phyloP scores from a whole-genome alignment of 2,797 vertebrate genomes.

The Phataginus tetradactyla region DNA sequence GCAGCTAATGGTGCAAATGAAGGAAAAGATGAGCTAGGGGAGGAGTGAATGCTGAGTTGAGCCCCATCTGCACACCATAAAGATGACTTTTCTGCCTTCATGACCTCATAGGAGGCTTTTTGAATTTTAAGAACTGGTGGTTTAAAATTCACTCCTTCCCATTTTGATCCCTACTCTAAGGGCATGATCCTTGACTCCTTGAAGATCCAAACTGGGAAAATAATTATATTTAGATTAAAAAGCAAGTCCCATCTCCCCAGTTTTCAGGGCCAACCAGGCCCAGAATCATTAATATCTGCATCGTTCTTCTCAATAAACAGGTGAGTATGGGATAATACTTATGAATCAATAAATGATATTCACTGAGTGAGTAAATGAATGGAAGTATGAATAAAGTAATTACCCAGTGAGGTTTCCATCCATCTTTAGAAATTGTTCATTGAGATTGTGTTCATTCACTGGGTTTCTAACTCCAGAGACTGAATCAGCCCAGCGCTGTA shows the following conservation, averaged over 20 bases:
- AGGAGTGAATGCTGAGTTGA: neutral
- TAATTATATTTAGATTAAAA: slow-evolving; percentile 13
- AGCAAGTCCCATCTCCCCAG: neutral
- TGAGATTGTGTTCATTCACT: neutral
- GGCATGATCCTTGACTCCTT: neutral
- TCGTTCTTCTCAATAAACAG: neutral
- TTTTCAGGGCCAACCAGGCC: neutral
- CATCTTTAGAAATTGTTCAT: neutral
- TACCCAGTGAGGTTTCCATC: rapidly evolving
- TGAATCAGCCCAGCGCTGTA: neutral
- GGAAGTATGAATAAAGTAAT: neutral
- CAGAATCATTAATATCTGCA: neutral
- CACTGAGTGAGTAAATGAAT: too few species aligned
- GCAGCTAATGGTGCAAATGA: neutral
- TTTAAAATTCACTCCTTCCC: slow-evolving; percentile 41
- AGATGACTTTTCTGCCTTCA: slow-evolving; percentile 27
- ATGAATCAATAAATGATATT: neutral
- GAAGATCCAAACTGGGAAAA: neutral
- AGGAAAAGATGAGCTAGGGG: neutral
- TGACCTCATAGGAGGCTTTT: slow-evolving; percentile 64
- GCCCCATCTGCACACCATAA: rapidly evolving
- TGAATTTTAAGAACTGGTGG: slow-evolving; percentile 61
- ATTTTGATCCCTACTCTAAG: neutral
- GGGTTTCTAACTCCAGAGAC: neutral
- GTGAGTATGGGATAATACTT: neutral